Evolutionary conservation across 30 jellyfish, hydroid and myxozoan species (phyloP).

Genomic region (Cassiopea xamachana): DNA sequence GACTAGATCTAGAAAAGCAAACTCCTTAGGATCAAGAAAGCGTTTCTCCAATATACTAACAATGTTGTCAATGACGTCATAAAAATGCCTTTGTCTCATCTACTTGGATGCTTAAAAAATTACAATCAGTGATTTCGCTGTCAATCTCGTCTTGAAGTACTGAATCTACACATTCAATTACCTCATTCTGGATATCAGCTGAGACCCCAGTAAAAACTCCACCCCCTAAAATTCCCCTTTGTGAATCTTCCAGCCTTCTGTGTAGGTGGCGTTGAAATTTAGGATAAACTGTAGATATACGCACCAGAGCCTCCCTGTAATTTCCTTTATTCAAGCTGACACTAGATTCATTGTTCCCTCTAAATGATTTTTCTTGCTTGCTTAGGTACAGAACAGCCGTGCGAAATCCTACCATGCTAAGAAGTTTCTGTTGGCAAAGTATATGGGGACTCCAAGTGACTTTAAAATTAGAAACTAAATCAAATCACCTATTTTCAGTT

Average conservation of each 20-base stretch:
- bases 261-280: slow-evolving; percentile 45
- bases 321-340: background rate
- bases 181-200: slow-evolving; percentile 51
- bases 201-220: slow-evolving; percentile 61
- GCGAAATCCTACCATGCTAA: no score
- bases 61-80: slow-evolving; percentile 49
- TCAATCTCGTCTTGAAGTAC: slow-evolving; percentile 34
- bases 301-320: background rate
- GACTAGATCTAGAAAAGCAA: slow-evolving; percentile 48
- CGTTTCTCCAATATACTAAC: slow-evolving; percentile 12
- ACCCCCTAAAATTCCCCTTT: background rate
- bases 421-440: no score
- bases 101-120: slow-evolving; percentile 47
- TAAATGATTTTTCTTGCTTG: background rate
- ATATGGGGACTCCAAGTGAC: no score
- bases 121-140: slow-evolving; percentile 1
- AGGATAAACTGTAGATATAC: slow-evolving; percentile 53
- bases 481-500: no score
- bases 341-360: slow-evolving; percentile 53
- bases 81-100: slow-evolving; percentile 49
- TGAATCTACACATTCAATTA: slow-evolving; percentile 31
- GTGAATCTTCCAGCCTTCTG: slow-evolving; percentile 33
- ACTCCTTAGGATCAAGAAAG: slow-evolving; percentile 30
- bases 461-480: no score
- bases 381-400: no score